Evolutionary conservation across 2,888 invertebrate species (phyloP).

Genomic region (Hymenopus coronatus): DNA sequence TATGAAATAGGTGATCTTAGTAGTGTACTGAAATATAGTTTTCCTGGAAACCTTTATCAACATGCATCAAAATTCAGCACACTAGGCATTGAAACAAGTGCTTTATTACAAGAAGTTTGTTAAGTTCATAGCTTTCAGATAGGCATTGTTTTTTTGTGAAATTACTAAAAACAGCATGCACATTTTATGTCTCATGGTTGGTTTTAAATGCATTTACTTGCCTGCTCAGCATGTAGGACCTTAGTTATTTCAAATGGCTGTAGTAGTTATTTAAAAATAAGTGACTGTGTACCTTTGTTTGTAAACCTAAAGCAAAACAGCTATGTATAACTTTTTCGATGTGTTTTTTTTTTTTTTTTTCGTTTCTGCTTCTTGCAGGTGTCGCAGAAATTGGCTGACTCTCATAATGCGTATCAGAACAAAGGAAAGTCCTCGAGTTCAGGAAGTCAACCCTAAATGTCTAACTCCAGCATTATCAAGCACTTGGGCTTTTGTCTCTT

Average conservation of each 20-base stretch:
- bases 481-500: neutral
- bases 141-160: neutral
- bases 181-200: neutral
- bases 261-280: neutral
- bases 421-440: conserved; percentile 25
- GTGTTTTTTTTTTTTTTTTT: conserved; percentile 8
- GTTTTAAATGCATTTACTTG: neutral
- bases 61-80: neutral
- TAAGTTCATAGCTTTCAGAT: neutral
- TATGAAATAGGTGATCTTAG: no score
- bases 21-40: no score
- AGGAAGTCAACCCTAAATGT: conserved; percentile 24
- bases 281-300: neutral
- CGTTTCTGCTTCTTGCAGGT: conserved; percentile 27
- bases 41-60: neutral
- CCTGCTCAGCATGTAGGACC: neutral
- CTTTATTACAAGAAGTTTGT: neutral
- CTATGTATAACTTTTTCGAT: conserved; percentile 13
- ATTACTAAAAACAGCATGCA: neutral
- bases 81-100: neutral
- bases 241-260: neutral
- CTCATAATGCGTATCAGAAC: conserved; percentile 22
- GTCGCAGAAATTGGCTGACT: conserved; percentile 29
- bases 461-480: neutral
- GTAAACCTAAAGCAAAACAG: neutral